phyloP scores from a whole-genome alignment of 2,888 invertebrate species.

The Macroteleia sp. region DNA sequence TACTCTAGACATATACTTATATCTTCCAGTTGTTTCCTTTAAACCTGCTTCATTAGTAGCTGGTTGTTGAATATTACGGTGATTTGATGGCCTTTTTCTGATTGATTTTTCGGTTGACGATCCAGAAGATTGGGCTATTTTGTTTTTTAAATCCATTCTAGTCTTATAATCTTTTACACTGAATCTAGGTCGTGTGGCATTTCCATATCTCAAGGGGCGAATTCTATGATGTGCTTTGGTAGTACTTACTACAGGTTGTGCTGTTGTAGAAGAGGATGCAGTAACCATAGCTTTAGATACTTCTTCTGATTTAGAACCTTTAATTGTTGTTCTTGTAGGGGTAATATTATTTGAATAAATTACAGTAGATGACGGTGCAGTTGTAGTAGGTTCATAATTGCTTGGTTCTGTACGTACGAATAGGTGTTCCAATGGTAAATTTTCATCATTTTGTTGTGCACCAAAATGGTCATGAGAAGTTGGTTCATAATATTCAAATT shows the following conservation, averaged over 20 bases:
- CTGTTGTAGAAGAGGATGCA: slow-evolving; percentile 48
- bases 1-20: slow-evolving; percentile 77
- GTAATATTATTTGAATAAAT: slow-evolving; percentile 26
- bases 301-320: slow-evolving; percentile 41
- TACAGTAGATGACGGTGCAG: slow-evolving; percentile 49
- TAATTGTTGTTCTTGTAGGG: slow-evolving; percentile 48
- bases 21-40: slow-evolving; percentile 73
- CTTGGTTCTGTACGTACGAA: slow-evolving; percentile 74
- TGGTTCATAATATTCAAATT: slow-evolving; percentile 66
- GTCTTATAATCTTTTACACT: slow-evolving; percentile 91
- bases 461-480: slow-evolving; percentile 53
- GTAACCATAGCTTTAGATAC: slow-evolving; percentile 62
- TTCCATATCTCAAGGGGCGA: slow-evolving; percentile 77
- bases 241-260: slow-evolving; percentile 55
- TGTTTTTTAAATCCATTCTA: slow-evolving; percentile 85
- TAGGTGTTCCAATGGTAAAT: slow-evolving; percentile 72
- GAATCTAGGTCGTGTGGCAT: slow-evolving; percentile 88
- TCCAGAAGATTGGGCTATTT: slow-evolving; percentile 51
- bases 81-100: slow-evolving; percentile 41
- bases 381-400: slow-evolving; percentile 51
- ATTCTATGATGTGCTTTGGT: slow-evolving; percentile 73
- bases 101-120: slow-evolving; percentile 56
- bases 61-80: slow-evolving; percentile 56
- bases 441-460: slow-evolving; percentile 53
- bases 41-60: slow-evolving; percentile 37